Percentiles rank a stretch among this genome's conserved stretches.
phyloP scores from a whole-genome alignment of 2,113 vertebrate species.

The Riparia riparia region DNA sequence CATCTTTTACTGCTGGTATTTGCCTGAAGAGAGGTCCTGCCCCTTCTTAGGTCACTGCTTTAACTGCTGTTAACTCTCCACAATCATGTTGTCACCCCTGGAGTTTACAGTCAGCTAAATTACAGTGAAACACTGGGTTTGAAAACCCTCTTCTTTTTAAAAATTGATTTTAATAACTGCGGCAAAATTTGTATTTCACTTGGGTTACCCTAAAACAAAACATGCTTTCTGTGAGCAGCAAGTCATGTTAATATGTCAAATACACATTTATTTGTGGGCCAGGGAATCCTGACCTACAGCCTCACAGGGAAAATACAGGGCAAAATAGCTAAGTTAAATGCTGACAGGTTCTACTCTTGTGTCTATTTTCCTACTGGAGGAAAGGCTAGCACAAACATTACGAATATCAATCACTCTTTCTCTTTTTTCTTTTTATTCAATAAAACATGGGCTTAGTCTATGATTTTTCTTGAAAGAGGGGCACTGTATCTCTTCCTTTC shows the following conservation, averaged over 20 bases:
- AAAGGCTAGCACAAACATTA: background rate
- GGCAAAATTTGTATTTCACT: background rate
- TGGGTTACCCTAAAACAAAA: background rate
- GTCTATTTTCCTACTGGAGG: background rate
- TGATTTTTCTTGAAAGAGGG: background rate
- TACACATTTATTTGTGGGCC: background rate
- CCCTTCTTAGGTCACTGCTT: background rate
- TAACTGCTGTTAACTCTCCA: background rate
- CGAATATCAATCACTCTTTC: background rate
- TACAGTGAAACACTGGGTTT: background rate
- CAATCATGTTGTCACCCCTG: background rate
- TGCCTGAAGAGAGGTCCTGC: background rate
- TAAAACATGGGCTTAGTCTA: background rate
- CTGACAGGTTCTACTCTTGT: background rate
- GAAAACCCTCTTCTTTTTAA: background rate
- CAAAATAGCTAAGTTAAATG: background rate
- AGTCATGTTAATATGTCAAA: background rate
- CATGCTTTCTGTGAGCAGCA: background rate
- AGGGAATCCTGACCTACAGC: background rate
- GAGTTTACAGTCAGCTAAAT: slow-evolving; percentile 26
- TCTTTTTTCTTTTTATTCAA: background rate
- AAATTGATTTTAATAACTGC: background rate
- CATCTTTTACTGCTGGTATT: background rate
- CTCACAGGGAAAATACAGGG: background rate
- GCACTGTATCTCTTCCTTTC: background rate